Percentiles rank a stretch among this genome's conserved stretches.
phyloP scores from a whole-genome alignment of 2,888 invertebrate species.

The Coleophora flavipennella region DNA sequence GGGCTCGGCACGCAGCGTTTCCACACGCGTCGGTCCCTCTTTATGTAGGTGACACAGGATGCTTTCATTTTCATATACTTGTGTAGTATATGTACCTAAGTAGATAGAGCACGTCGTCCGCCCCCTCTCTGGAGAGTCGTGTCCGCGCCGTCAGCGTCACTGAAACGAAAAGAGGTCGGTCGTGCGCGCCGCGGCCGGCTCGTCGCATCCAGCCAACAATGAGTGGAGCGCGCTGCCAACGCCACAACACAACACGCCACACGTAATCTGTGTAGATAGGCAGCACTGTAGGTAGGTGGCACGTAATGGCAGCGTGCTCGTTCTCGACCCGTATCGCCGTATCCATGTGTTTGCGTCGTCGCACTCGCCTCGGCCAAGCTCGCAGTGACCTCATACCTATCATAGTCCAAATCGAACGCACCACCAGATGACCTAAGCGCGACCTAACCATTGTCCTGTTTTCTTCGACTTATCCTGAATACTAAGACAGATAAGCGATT shows the following conservation, averaged over 20 bases:
- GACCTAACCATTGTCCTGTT: constrained; percentile 12
- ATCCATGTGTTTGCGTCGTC: constrained; percentile 41
- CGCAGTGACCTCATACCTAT: constrained; percentile 40
- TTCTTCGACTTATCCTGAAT: background rate
- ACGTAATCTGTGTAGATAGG: constrained; percentile 43
- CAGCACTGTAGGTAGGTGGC: constrained; percentile 52
- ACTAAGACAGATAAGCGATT: background rate
- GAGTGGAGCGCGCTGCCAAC: constrained; percentile 36
- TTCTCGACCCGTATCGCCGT: constrained; percentile 38
- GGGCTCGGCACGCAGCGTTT: too few relatives aligned
- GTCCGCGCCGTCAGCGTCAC: constrained; percentile 45
- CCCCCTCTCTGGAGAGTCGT: constrained; percentile 29
- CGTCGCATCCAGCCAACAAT: constrained; percentile 50
- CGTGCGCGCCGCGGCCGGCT: constrained; percentile 38
- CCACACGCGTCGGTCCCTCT: background rate
- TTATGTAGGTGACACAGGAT: constrained; percentile 9
- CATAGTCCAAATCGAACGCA: constrained; percentile 20
- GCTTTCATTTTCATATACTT: constrained; percentile 18
- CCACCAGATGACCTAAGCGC: constrained; percentile 47
- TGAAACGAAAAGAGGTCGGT: constrained; percentile 66
- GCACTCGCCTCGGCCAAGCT: constrained; percentile 23
- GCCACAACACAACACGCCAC: constrained; percentile 39
- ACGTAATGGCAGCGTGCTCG: constrained; percentile 60
- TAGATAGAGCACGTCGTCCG: background rate
- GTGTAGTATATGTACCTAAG: background rate